Evolutionary conservation across 2,797 vertebrate species (phyloP), one percentile per base, ranked within the genome.

Genomic region (Mionectes olivaceus): DNA sequence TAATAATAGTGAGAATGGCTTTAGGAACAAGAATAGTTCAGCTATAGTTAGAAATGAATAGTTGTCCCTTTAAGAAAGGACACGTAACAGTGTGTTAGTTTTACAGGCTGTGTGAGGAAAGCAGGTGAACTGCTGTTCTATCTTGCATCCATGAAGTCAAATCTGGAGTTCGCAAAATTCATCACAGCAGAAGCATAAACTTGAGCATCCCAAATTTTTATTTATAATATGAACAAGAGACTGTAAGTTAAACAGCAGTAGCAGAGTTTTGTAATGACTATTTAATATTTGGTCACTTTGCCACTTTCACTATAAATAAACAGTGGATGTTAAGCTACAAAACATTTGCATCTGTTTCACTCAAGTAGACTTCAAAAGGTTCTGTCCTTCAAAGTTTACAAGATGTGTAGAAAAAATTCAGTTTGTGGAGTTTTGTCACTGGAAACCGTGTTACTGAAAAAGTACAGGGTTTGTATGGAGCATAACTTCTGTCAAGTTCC

Each of bases 71-170:
- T 52, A 68, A 52, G 47, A 60, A 64, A 24, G 12, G 33, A 3
- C 22, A 15, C 4, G 37, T 4, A 2, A 22, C 9, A 2, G 12
- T 7, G 8, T 22, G 24, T 41, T 35, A 27, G 18, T 65, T 69
- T 50, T 50, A 21, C 9, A n/a, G 44, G 24, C 10, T 35, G 9
- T 21, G 28, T 44, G 63, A 47, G 28, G 25, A 71, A 76, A 80
- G 11, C 27, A 49, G 30, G 19, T 41, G 6, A 83, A 76, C 68
- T 23, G 24, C 18, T 9, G 0, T 24, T 1, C 0, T 56, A 11
- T 49, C 65, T 67, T 28, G 19, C 2, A 19, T 44, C 63, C 25
- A 10, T 43, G 5, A 80, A 44, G 22, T 77, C 52, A 79, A 18
- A 33, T 10, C 25, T 33, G 19, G 57, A 44, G 22, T 44, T 44